A percentile compares a stretch with the other conserved stretches of the same genome.
phyloP scores from a whole-genome alignment of 2,797 vertebrate species.

The Syncerus caffer region DNA sequence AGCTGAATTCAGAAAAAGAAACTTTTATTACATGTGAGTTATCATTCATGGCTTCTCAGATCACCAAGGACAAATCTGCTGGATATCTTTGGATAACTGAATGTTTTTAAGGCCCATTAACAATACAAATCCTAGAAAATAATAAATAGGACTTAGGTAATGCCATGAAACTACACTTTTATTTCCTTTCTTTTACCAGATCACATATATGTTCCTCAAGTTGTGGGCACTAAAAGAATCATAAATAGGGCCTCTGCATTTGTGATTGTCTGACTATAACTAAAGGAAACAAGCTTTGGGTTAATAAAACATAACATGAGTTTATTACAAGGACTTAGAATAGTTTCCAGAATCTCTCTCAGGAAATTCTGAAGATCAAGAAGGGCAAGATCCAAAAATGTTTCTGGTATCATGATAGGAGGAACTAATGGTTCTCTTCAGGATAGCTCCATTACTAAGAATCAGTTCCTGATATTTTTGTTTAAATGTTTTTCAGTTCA shows the following conservation, averaged over 20 bases:
- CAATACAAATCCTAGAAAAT: neutral
- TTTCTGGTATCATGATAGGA: neutral
- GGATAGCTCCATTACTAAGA: neutral
- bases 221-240: neutral
- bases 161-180: neutral
- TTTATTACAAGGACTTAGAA: neutral
- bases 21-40: slow-evolving; percentile 25
- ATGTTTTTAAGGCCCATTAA: neutral
- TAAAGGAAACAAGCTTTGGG: neutral
- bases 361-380: neutral
- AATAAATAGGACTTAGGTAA: neutral
- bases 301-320: neutral
- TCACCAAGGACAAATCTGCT: neutral
- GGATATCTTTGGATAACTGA: neutral
- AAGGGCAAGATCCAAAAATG: neutral
- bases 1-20: slow-evolving; percentile 57
- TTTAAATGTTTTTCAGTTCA: neutral
- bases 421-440: neutral
- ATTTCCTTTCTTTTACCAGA: neutral
- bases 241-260: neutral
- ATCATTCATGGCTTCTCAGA: slow-evolving; percentile 16
- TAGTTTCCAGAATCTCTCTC: neutral
- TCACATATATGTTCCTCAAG: neutral
- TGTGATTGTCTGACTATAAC: neutral
- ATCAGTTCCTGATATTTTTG: neutral